Evolutionary conservation across 1,140 invertebrate genomes (phyloP).

Genomic region (Plutomurus gul): DNA sequence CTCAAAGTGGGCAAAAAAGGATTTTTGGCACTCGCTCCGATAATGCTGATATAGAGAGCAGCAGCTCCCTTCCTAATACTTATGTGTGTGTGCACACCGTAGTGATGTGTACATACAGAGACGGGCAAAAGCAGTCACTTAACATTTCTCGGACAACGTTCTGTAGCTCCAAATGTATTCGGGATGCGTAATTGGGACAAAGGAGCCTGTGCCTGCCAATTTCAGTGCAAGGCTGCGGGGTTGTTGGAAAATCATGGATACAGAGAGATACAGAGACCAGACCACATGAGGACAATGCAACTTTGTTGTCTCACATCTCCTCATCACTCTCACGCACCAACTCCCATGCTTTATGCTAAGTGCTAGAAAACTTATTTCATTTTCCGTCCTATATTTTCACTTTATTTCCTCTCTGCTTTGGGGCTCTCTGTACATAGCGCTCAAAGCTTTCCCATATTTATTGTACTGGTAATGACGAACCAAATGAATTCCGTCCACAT

Average conservation of each 20-base stretch:
- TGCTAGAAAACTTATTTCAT: conserved; percentile 7
- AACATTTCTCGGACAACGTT: conserved; percentile 20
- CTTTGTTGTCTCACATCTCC: not conserved
- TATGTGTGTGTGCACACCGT: too few relatives aligned
- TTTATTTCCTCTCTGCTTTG: not conserved
- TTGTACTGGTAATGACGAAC: too few relatives aligned
- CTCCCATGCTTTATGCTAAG: not conserved
- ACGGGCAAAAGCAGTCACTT: conserved; percentile 18
- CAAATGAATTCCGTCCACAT: not conserved
- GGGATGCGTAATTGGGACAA: conserved; percentile 28
- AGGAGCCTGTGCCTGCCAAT: not conserved
- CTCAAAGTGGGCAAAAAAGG: conserved; percentile 5
- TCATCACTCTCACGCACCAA: conserved; percentile 19
- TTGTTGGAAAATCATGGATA: too few relatives aligned
- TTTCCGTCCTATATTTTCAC: not conserved
- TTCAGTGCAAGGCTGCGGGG: too few relatives aligned
- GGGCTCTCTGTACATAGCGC: not conserved
- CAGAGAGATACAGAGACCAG: not conserved
- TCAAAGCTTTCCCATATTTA: not conserved
- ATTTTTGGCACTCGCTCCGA: conserved; percentile 16
- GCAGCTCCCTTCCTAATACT: too few relatives aligned
- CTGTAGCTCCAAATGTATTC: not conserved
- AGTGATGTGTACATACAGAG: too few relatives aligned
- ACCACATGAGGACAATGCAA: conserved; percentile 22
- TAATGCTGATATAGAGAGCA: not conserved